Conservation (phyloP, 2,797 vertebrate species). For the Lepus oiostolus region DNA sequence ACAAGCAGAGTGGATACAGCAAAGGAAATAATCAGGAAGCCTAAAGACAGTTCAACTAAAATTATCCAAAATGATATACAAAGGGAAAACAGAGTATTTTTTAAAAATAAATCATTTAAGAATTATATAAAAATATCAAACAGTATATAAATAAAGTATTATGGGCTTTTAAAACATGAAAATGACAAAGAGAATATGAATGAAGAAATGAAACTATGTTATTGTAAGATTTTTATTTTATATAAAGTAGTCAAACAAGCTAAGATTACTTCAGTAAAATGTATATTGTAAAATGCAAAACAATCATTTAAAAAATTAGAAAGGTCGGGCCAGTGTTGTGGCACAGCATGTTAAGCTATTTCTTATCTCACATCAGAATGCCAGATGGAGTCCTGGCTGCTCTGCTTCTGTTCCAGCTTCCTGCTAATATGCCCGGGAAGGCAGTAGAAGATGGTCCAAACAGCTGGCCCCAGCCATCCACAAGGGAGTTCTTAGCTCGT, state of each 20-base stretch:
- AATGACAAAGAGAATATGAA: background rate
- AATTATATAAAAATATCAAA: background rate
- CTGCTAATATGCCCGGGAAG: too few relatives aligned
- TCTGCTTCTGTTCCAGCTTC: too few relatives aligned
- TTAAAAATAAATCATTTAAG: background rate
- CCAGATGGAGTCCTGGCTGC: too few relatives aligned
- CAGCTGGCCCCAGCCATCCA: too few relatives aligned
- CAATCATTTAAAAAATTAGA: background rate
- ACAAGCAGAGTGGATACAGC: background rate
- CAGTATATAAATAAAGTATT: background rate
- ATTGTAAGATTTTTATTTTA: background rate
- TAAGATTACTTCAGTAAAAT: background rate
- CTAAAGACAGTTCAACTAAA: background rate
- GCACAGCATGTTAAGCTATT: too few relatives aligned
- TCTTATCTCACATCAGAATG: too few relatives aligned
- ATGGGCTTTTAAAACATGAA: background rate
- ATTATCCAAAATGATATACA: background rate
- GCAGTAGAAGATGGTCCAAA: too few relatives aligned
- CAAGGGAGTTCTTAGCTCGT: too few relatives aligned
- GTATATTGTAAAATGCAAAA: background rate
- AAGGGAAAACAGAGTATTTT: background rate
- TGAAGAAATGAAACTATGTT: background rate
- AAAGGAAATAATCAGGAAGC: conserved; percentile 35
- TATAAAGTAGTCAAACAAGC: background rate
- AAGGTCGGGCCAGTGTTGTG: too few relatives aligned